Base-by-base conservation (phyloP, 2,113 vertebrate species). In the Dipodomys stephensi region DNA sequence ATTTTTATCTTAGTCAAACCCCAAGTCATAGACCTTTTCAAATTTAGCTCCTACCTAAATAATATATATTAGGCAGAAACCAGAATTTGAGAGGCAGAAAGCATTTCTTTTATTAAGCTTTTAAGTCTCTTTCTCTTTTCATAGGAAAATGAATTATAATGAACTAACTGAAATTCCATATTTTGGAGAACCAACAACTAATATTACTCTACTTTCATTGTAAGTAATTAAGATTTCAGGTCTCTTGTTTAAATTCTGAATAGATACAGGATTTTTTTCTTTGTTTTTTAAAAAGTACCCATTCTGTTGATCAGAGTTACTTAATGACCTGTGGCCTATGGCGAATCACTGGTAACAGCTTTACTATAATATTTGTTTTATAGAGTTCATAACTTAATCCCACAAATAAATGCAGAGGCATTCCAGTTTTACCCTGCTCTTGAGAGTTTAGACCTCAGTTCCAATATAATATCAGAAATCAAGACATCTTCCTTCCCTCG, bases 131-230 rank as follows among this genome's bases (percentile, higher is more conserved):
- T 96, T 95, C 95, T 86, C 92, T 78, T 19, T 93, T 92, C 96
- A 90, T 97, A 99, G 99, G 96, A 99, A 98, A 97, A 98, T 99
- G 98, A 99, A 99, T 98, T 99, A 99, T 95, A 99, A 99, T 93
- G 99, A 99, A 60, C 96, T 99, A 97, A 98, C 98, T 87, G 98
- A 97, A 97, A 96, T 99, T 81, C 99, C 99, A 0, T 98, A 98
- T 96, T 98, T 99, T 95, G 99, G 99, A 98, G 99, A 99, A 84
- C 96, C 97, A 85, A 98, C 99, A 6, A 98, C 98, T 60, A 99
- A 99, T 96, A 99, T 99, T 96, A 99, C 99, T 65, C 96, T 98
- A 4, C 97, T 99, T 64, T 99, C 99, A 32, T 30, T 99, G 99
- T 99, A 98, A 99, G 99, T 99, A 98, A 68, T 67, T 94, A 88